phyloP scores from a whole-genome alignment of 2,888 invertebrate species.

The Antheraea yamamai region DNA sequence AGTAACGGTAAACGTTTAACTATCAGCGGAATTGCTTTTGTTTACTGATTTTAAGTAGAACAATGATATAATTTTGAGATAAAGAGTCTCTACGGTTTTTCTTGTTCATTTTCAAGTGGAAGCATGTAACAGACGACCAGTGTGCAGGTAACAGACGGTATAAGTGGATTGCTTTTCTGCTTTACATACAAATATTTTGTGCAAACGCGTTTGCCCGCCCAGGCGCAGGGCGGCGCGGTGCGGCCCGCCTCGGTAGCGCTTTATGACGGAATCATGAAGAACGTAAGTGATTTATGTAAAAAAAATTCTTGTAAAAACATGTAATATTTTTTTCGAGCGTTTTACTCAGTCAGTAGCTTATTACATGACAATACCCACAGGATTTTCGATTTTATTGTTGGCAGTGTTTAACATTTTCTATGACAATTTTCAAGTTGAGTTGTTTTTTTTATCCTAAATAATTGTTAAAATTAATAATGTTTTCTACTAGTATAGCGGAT shows the following conservation, averaged over 20 bases:
- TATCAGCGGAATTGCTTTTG: too few species aligned
- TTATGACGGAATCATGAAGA: conserved; percentile 11
- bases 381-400: too few species aligned
- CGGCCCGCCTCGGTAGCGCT: conserved; percentile 2
- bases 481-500: too few species aligned
- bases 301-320: neutral
- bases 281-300: conserved; percentile 6
- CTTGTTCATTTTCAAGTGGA: conserved; percentile 43
- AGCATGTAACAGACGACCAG: conserved; percentile 65
- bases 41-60: too few species aligned
- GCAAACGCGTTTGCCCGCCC: conserved; percentile 54
- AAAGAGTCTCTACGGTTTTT: conserved; percentile 41
- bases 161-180: conserved; percentile 81
- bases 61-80: neutral
- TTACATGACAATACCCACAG: too few species aligned
- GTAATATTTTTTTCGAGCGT: neutral
- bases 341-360: too few species aligned
- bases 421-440: too few species aligned
- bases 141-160: conserved; percentile 76
- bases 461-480: too few species aligned
- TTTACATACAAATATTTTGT: conserved; percentile 80
- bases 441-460: too few species aligned
- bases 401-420: too few species aligned
- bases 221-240: conserved; percentile 22
- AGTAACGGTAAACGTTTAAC: too few species aligned